Evolutionary conservation across 2,888 invertebrate genomes (phyloP), one percentile per base, ranked within the genome.

Genomic region (Apamea anceps): DNA sequence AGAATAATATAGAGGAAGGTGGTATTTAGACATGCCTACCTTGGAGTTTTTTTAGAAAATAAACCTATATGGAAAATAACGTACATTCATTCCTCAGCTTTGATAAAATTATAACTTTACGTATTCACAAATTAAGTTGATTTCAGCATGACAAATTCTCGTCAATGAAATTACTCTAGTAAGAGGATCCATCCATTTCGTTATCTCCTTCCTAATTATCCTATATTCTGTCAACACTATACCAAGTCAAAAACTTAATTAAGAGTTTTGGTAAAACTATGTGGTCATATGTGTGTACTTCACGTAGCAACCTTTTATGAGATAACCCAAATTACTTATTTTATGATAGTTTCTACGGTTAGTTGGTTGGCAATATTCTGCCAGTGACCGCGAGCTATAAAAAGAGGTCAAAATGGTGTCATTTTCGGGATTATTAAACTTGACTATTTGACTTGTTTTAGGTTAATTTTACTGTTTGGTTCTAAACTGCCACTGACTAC

Each of bases 171-270:
- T 51, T 4, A 48, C 15, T 51, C 15, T 37, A 15, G n/a, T 18
- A 10, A 10, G n/a, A 65, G 15, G 18, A 15, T 54, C 5, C 18
- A 2, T 77, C 15, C 37, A 18, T 67, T n/a, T 62, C 0, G 42
- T n/a, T 7, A 15, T 7, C 15, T 51, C 42, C 4, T 54, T n/a
- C 2, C 5, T 21, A 48, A 42, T 51, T 42, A 51, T 21, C 15
- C 32, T n/a, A 15, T 32, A 28, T 51, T 75, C 28, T 37, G 37
- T 48, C 28, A 67, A 51, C 28, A 28, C 5, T 67, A 18, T 1
- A 63, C 21, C 62, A 18, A 51, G 15, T 48, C 15, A 21, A 6
- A 37, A 79, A 70, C 51, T 25, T 10, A 42, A 79, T 68, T 79
- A 79, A 70, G 7, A 5, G 70, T 15, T 71, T 63, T 12, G 15